Base-by-base conservation (phyloP, 2,113 vertebrate genomes). In the Xiphias gladius region DNA sequence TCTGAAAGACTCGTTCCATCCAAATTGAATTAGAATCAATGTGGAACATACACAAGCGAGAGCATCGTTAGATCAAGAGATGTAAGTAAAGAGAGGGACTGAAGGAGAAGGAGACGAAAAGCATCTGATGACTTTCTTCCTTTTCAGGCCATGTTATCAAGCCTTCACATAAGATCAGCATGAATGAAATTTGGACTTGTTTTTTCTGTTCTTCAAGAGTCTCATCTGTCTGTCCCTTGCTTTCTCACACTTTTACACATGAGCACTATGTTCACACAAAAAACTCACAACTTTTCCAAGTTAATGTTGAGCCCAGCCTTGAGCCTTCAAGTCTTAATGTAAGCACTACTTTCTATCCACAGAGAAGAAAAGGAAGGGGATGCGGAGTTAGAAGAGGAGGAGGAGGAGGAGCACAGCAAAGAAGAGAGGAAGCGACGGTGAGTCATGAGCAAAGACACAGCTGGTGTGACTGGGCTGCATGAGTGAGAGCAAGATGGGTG, bases 21-120 rank as follows among this genome's bases (percentile, higher is more conserved):
- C 93, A 94, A 95, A 95, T 92, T 94, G 90, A 95, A 94, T 95
- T 94, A 95, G 89, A 94, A 94, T 95, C 94, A 94, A 93, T 94
- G 90, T 82, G 88, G 81, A 89, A 92, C 93, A 91, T 87, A 94
- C 87, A 95, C 88, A 94, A 91, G 93, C 85, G 88, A 80, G 88
- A 86, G 89, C 88, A 76, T 92, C 85, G 88, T 91, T 92, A 92
- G 83, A 91, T 90, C 72, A 88, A 87, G 85, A 90, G 83, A 90
- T 67, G 54, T 80, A 89, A 90, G 90, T 63, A 89, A 89, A 86
- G 71, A 80, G 81, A 88, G 69, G 79, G 83, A 88, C 80, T 82
- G 79, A 83, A 67, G 81, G 55, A 85, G 76, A 66, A 68, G 61
- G 67, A 82, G 84, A 86, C 72, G 78, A 73, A 84, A 79, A 81